phyloP scores from a whole-genome alignment of 1,140 invertebrate species.

The Dufourea novaeangliae region DNA sequence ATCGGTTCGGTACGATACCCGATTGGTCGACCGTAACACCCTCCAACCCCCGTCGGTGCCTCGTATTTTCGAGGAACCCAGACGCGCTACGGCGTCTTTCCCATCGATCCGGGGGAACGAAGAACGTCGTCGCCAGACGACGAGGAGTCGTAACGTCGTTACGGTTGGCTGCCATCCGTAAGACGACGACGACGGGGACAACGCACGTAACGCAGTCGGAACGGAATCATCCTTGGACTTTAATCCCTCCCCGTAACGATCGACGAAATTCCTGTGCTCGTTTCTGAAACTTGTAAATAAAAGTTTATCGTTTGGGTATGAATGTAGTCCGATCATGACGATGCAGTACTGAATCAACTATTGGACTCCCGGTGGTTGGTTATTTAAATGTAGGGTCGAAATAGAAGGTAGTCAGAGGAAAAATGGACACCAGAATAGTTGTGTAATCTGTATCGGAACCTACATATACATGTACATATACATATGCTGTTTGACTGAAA shows the following conservation, averaged over 20 bases:
- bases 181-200: neutral
- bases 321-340: too few species aligned
- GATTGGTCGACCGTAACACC: constrained; percentile 26
- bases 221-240: neutral
- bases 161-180: constrained; percentile 21
- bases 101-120: constrained; percentile 43
- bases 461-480: too few species aligned
- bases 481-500: too few species aligned
- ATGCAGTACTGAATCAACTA: too few species aligned
- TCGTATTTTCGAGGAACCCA: constrained; percentile 40
- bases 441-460: too few species aligned
- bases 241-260: neutral
- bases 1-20: neutral
- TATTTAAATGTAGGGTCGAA: too few species aligned
- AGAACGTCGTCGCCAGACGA: constrained; percentile 41
- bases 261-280: neutral
- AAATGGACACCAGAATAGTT: too few species aligned
- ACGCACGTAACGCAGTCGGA: neutral
- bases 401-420: too few species aligned
- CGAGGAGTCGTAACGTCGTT: constrained; percentile 44
- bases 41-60: constrained; percentile 7
- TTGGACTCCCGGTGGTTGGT: too few species aligned
- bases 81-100: constrained; percentile 38
- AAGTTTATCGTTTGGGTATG: too few species aligned
- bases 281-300: too few species aligned